Conservation (phyloP, 2,113 vertebrate species). For the Corvus moneduloides region DNA sequence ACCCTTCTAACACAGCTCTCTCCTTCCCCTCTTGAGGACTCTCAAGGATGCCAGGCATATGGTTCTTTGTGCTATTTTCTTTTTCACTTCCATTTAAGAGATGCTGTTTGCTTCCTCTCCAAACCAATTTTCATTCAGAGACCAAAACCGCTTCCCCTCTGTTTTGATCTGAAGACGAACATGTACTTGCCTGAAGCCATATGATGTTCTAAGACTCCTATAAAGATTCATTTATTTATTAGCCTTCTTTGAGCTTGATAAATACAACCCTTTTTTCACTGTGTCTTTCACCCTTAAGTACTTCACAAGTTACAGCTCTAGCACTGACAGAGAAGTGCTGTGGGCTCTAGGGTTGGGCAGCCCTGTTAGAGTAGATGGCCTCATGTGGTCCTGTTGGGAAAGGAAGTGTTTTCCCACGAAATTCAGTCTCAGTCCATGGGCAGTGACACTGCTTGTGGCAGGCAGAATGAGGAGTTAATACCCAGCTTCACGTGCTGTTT, state of each 20-base stretch:
- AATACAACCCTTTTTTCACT: neutral
- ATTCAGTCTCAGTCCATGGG: neutral
- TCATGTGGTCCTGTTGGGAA: neutral
- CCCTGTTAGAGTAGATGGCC: neutral
- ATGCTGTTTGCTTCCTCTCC: neutral
- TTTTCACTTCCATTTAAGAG: constrained; percentile 38
- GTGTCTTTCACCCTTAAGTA: neutral
- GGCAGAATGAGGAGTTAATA: neutral
- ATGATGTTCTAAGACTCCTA: neutral
- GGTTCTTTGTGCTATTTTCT: constrained; percentile 13
- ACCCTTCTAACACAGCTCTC: neutral
- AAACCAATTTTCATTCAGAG: neutral
- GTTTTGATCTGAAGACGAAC: neutral
- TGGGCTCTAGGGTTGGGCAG: neutral
- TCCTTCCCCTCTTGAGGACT: constrained; percentile 8
- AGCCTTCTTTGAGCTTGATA: neutral
- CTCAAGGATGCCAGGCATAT: constrained; percentile 16
- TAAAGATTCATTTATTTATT: neutral
- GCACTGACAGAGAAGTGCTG: neutral
- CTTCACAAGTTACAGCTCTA: neutral
- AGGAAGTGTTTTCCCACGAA: neutral
- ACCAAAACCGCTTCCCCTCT: neutral
- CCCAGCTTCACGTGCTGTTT: neutral
- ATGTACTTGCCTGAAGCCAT: neutral
- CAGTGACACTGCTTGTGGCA: accelerated